Conservation (phyloP, 2,888 invertebrate genomes). For the Eupithecia pulchellata region DNA sequence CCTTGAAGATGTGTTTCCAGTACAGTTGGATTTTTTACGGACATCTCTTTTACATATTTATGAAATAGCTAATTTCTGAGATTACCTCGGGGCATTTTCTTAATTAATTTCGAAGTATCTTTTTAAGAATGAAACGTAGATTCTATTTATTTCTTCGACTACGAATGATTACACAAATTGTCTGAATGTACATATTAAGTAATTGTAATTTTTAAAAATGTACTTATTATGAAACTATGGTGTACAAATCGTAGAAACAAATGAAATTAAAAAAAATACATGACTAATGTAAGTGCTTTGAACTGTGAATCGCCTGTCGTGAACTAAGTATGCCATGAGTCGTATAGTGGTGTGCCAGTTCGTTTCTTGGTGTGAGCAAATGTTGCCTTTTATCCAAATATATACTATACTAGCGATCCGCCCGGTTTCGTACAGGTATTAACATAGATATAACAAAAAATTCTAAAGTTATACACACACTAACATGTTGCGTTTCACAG, state of each 20-base stretch:
- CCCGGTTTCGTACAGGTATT: too few relatives aligned
- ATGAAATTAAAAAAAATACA: neutral
- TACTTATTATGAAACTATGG: neutral
- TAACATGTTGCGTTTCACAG: too few relatives aligned
- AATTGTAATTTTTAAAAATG: too few relatives aligned
- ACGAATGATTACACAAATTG: neutral
- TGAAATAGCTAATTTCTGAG: neutral
- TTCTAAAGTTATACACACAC: too few relatives aligned
- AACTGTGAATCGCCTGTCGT: too few relatives aligned
- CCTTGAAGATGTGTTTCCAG: slow-evolving; percentile 45
- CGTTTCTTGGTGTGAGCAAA: too few relatives aligned
- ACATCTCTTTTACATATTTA: neutral
- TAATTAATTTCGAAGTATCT: neutral
- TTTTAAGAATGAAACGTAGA: neutral
- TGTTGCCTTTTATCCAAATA: too few relatives aligned
- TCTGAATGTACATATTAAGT: neutral
- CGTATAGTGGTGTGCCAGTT: too few relatives aligned
- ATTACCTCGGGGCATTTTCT: neutral
- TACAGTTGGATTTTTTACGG: neutral
- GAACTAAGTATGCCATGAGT: too few relatives aligned
- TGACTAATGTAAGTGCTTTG: too few relatives aligned
- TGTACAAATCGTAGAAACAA: neutral
- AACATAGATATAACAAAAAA: too few relatives aligned
- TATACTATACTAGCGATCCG: too few relatives aligned
- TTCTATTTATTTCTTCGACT: neutral